Evolutionary conservation across 30 jellyfish, hydroid and myxozoan species (phyloP).

Genomic region (Rhopilema esculentum): DNA sequence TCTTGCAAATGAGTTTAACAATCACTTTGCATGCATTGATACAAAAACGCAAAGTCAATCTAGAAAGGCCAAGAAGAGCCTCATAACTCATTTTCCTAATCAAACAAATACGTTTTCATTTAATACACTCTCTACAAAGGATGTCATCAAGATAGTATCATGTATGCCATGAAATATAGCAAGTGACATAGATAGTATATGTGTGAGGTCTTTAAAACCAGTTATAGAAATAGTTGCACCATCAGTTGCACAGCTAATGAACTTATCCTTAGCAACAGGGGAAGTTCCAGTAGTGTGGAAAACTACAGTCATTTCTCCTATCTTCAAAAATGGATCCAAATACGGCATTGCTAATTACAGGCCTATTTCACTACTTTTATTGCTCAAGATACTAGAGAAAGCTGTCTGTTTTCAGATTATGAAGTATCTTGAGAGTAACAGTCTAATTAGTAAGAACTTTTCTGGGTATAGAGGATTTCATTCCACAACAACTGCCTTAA

Average conservation of each 20-base stretch:
- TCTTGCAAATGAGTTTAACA: too few species aligned
- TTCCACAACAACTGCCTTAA: slow-evolving; percentile 45
- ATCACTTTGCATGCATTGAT: too few species aligned
- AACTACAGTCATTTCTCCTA: slow-evolving; percentile 6
- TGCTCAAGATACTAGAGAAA: slow-evolving; percentile 8
- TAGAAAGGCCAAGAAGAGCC: too few species aligned
- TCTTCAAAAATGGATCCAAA: neutral
- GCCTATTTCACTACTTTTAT: slow-evolving; percentile 12
- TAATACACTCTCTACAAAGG: slow-evolving; percentile 6
- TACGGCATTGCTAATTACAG: slow-evolving; percentile 5
- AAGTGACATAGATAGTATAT: neutral
- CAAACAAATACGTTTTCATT: too few species aligned
- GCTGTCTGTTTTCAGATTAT: slow-evolving; percentile 1
- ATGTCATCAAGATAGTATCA: neutral
- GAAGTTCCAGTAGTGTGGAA: slow-evolving; percentile 5
- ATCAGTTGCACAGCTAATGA: neutral
- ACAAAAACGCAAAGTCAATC: too few species aligned
- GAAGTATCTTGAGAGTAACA: neutral
- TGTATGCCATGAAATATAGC: neutral
- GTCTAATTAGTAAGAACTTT: slow-evolving; percentile 34
- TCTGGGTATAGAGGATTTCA: slow-evolving; percentile 43
- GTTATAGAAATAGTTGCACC: slow-evolving; percentile 1
- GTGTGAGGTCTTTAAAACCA: slow-evolving; percentile 6
- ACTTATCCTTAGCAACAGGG: neutral
- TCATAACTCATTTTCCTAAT: too few species aligned